A percentile compares a stretch with the other conserved stretches of the same genome.
Evolutionary conservation across 2,888 invertebrate species (phyloP).

Genomic region (Plusia festucae): DNA sequence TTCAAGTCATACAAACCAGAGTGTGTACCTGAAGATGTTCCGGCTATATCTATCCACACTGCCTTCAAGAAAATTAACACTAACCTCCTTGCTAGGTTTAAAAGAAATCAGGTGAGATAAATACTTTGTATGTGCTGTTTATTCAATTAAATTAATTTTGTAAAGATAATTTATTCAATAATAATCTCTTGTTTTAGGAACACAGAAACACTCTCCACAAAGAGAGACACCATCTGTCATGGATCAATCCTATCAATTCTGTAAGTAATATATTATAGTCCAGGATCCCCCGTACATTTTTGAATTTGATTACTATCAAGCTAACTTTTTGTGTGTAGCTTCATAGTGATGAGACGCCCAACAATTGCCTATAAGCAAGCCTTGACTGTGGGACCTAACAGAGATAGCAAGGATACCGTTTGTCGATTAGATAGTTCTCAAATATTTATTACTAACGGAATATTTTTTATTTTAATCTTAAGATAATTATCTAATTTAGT

Average conservation of each 20-base stretch:
- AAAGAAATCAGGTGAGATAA: constrained; percentile 73
- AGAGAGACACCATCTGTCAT: constrained; percentile 71
- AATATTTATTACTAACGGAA: too few species aligned
- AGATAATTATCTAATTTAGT: too few species aligned
- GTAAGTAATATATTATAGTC: too few species aligned
- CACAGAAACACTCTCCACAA: constrained; percentile 62
- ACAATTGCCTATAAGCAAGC: too few species aligned
- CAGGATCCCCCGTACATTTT: too few species aligned
- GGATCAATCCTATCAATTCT: constrained; percentile 77
- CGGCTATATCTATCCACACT: constrained; percentile 80
- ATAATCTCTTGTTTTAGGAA: constrained; percentile 64
- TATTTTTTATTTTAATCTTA: too few species aligned
- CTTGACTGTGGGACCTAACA: too few species aligned
- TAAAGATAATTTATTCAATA: constrained; percentile 9
- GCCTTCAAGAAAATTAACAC: constrained; percentile 80
- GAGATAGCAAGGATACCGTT: too few species aligned
- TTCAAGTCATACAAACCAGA: constrained; percentile 87
- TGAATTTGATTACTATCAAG: too few species aligned
- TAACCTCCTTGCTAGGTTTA: constrained; percentile 73
- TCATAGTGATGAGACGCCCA: too few species aligned
- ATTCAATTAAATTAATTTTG: not conserved
- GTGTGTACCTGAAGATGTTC: constrained; percentile 84
- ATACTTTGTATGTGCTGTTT: not conserved
- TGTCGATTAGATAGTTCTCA: too few species aligned
- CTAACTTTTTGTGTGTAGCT: too few species aligned